Percentiles rank a stretch among this genome's conserved stretches.
Conservation (phyloP, 2,797 vertebrate species). For the Scolopax bukidnonensis region DNA sequence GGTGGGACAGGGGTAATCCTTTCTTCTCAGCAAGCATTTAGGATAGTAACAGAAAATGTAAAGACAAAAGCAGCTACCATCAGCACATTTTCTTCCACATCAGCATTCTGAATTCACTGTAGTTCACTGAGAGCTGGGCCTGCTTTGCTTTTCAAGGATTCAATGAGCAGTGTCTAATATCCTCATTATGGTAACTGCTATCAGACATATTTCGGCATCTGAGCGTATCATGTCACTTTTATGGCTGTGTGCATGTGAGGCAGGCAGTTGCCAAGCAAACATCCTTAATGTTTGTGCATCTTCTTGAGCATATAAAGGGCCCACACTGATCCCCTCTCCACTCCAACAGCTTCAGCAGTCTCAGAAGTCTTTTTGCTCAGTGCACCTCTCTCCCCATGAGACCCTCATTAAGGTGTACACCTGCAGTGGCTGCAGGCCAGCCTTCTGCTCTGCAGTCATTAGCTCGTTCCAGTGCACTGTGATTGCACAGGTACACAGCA, state of each 20-base stretch:
- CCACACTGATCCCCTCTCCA: neutral
- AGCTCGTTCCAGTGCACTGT: neutral
- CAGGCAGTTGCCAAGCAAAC: neutral
- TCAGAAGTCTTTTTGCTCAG: neutral
- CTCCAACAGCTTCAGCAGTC: neutral
- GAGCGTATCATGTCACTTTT: neutral
- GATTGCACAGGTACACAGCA: conserved; percentile 6
- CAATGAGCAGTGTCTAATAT: conserved; percentile 15
- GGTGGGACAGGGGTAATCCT: neutral
- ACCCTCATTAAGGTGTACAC: neutral
- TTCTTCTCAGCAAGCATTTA: neutral
- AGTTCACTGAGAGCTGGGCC: neutral
- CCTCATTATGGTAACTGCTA: conserved; percentile 14
- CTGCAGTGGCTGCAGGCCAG: conserved; percentile 1
- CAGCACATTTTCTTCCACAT: neutral
- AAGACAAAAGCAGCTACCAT: neutral
- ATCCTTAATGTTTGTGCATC: neutral
- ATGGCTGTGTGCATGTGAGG: neutral
- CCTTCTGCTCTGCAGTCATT: neutral
- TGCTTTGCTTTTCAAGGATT: neutral
- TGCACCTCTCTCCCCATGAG: neutral
- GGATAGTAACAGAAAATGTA: neutral
- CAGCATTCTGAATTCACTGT: neutral
- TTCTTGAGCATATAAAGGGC: neutral
- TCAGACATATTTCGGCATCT: conserved; percentile 17